Evolutionary conservation across 2,113 vertebrate species (phyloP).

Genomic region (Dasyornis broadbenti): DNA sequence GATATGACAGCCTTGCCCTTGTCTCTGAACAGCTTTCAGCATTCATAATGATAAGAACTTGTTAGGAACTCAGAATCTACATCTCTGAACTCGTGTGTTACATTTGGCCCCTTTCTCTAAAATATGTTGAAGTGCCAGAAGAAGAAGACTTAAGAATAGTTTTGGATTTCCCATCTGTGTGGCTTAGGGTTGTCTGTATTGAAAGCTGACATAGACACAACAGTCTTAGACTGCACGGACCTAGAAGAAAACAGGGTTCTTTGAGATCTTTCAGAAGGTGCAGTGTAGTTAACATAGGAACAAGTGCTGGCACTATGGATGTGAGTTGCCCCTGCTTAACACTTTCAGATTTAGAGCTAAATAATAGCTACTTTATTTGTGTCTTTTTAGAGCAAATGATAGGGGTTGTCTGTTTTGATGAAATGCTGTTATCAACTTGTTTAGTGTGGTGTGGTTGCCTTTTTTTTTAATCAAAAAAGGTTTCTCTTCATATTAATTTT

Average conservation of each 20-base stretch:
- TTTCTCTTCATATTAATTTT: not conserved
- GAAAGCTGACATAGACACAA: not conserved
- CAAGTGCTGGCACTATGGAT: not conserved
- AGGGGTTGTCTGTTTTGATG: not conserved
- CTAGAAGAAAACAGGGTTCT: not conserved
- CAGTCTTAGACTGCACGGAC: not conserved
- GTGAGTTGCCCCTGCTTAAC: not conserved
- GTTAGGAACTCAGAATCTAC: not conserved
- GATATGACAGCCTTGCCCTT: not conserved
- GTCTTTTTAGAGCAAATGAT: not conserved
- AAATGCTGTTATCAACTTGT: not conserved
- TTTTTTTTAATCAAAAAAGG: not conserved
- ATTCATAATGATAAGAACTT: not conserved
- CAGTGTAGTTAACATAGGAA: not conserved
- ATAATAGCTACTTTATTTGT: not conserved
- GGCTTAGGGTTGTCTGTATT: not conserved
- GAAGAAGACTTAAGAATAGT: not conserved
- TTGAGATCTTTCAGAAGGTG: not conserved
- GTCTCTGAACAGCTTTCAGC: not conserved
- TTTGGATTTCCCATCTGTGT: not conserved
- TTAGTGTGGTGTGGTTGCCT: not conserved
- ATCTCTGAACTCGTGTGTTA: not conserved
- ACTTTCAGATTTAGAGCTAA: not conserved
- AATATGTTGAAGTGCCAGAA: not conserved
- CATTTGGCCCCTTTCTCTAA: not conserved